phyloP scores from a whole-genome alignment of 2,888 invertebrate genomes.

The Drosophila dives region DNA sequence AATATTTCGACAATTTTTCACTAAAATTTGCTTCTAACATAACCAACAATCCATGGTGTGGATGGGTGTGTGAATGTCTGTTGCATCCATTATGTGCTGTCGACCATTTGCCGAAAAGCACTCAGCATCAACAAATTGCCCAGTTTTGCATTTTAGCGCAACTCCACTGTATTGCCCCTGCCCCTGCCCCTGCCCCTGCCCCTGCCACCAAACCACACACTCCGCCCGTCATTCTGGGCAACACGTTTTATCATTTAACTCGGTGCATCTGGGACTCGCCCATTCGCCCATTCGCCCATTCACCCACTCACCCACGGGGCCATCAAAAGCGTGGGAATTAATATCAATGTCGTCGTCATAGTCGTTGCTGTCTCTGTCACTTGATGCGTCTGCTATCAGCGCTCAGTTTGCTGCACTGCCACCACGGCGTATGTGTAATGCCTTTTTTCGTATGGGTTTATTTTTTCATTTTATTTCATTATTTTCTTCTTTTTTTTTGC shows the following conservation, averaged over 20 bases:
- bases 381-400: constrained; percentile 63
- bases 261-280: constrained; percentile 30
- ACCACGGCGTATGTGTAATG: constrained; percentile 74
- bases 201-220: neutral
- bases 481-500: constrained; percentile 43
- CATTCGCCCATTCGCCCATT: constrained; percentile 14
- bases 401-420: constrained; percentile 62
- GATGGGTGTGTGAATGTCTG: neutral
- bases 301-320: constrained; percentile 30
- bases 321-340: constrained; percentile 74
- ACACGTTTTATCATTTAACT: constrained; percentile 75
- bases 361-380: constrained; percentile 35
- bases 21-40: constrained; percentile 6
- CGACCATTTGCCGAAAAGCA: constrained; percentile 55
- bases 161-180: constrained; percentile 18
- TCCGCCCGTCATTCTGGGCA: constrained; percentile 37
- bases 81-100: constrained; percentile 56
- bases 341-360: constrained; percentile 70
- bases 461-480: constrained; percentile 10
- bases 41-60: constrained; percentile 1
- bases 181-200: too few relatives aligned
- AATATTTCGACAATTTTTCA: constrained; percentile 21
- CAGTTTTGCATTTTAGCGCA: constrained; percentile 59
- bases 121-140: constrained; percentile 58
- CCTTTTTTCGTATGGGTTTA: constrained; percentile 57